Conservation (phyloP, 1,140 invertebrate species). For the Cecropterus lyciades region DNA sequence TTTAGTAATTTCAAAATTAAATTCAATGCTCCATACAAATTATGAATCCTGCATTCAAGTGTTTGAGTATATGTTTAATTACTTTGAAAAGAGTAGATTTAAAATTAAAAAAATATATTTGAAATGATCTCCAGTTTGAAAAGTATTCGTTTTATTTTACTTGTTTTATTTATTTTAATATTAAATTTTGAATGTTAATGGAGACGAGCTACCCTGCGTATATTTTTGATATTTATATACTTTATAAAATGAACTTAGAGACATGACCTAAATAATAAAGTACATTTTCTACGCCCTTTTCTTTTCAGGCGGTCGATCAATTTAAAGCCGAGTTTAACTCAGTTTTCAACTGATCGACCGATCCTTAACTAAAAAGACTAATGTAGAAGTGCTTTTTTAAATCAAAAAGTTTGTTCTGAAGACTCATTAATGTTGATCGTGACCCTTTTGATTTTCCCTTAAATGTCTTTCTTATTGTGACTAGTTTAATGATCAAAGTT, state of each 20-base stretch:
- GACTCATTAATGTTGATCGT: constrained; percentile 10
- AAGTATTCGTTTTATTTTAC: too few species aligned
- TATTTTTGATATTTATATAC: too few species aligned
- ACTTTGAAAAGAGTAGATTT: not conserved
- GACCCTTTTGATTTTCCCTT: not conserved
- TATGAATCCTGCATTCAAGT: constrained; percentile 6
- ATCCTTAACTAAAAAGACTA: not conserved
- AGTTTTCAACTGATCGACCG: not conserved
- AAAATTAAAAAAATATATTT: too few species aligned
- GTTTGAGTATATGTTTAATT: not conserved
- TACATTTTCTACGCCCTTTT: too few species aligned
- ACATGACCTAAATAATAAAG: too few species aligned
- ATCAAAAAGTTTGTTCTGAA: not conserved
- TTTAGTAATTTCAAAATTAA: constrained; percentile 8
- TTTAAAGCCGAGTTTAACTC: too few species aligned
- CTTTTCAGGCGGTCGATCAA: too few species aligned
- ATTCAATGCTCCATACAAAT: not conserved
- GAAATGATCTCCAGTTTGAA: too few species aligned
- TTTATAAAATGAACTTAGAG: too few species aligned
- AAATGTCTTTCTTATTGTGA: not conserved
- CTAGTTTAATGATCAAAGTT: constrained; percentile 6
- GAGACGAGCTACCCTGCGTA: too few species aligned
- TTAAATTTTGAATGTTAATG: too few species aligned
- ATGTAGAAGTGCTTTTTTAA: constrained; percentile 9
- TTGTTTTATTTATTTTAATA: too few species aligned